phyloP scores from a whole-genome alignment of 1,140 invertebrate genomes.

The Papilio xuthus region DNA sequence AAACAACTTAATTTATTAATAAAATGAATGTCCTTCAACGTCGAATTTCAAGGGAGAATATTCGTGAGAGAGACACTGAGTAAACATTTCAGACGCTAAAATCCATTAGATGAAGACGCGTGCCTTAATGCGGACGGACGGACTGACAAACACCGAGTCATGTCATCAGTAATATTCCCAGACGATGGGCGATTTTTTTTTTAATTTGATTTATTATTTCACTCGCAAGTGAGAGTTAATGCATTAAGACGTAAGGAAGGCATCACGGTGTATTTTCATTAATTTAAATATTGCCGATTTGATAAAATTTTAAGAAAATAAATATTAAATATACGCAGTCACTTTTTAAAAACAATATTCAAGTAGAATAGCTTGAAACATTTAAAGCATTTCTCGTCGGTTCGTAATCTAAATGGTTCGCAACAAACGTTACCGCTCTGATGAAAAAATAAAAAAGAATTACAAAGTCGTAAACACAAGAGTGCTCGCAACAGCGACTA shows the following conservation, averaged over 20 bases:
- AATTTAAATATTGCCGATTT: neutral
- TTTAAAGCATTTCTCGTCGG: neutral
- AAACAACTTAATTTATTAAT: constrained; percentile 34
- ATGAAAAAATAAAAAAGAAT: constrained; percentile 28
- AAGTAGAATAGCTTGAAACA: neutral
- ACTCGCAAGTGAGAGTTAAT: constrained; percentile 30
- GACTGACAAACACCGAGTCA: constrained; percentile 59
- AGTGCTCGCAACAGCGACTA: neutral
- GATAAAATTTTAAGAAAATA: too few species aligned
- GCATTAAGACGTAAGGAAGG: constrained; percentile 10
- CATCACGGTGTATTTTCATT: neutral
- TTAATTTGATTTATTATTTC: constrained; percentile 5
- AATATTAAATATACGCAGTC: too few species aligned
- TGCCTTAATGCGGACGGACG: constrained; percentile 58
- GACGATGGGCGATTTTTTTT: constrained; percentile 22
- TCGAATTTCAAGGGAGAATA: constrained; percentile 42
- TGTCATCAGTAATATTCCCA: constrained; percentile 25
- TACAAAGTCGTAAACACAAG: constrained; percentile 42
- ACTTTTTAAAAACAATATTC: neutral
- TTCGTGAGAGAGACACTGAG: constrained; percentile 42
- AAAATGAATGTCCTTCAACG: constrained; percentile 38
- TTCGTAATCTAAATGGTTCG: constrained; percentile 11
- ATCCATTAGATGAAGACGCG: constrained; percentile 68
- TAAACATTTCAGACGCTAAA: constrained; percentile 56
- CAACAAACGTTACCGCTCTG: constrained; percentile 11